phyloP scores from a whole-genome alignment of 2,888 invertebrate species.

The Conomelus anceps region DNA sequence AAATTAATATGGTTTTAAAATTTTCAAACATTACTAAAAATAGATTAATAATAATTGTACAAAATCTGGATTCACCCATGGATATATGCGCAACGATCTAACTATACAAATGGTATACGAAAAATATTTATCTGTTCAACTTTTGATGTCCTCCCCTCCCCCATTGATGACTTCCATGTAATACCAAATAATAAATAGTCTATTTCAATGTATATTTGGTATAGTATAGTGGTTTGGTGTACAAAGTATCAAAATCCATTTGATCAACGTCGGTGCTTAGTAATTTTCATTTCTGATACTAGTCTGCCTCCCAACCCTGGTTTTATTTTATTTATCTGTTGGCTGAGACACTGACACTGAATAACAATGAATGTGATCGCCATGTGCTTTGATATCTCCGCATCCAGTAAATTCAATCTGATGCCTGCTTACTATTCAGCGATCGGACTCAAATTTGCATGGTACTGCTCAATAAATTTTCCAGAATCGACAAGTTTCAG shows the following conservation, averaged over 20 bases:
- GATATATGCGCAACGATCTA: no score
- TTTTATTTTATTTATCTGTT: background rate
- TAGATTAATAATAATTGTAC: no score
- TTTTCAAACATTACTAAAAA: no score
- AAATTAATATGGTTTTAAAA: no score
- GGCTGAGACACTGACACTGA: background rate
- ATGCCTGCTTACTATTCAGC: background rate
- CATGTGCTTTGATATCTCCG: background rate
- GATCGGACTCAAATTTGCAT: background rate
- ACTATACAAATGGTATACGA: no score
- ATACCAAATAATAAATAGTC: no score
- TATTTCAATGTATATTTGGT: background rate
- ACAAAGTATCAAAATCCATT: no score
- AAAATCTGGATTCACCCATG: no score
- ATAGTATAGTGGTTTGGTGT: no score
- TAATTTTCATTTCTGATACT: background rate
- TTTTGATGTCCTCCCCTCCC: no score
- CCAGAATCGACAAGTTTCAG: background rate
- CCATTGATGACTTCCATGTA: no score
- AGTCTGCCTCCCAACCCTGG: background rate
- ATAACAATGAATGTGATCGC: background rate
- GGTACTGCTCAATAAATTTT: background rate
- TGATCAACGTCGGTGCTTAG: background rate
- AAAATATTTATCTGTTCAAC: no score
- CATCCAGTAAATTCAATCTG: background rate